Evolutionary conservation across 1,140 invertebrate genomes (phyloP), one percentile per base, ranked within the genome.

Genomic region (Formica exsecta): DNA sequence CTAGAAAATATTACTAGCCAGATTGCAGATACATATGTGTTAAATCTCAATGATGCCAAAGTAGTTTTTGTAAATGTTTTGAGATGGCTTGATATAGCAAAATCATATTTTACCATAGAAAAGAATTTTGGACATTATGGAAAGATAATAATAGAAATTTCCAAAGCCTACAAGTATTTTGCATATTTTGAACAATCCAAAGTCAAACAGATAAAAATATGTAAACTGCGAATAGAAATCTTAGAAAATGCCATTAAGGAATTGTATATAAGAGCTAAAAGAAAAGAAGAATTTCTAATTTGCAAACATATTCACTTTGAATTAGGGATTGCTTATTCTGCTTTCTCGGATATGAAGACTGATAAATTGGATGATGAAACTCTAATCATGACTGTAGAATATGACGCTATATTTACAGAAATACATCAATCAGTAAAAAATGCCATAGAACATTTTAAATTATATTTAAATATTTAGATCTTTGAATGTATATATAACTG

Each of bases 171-270:
- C 22, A 59, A 59, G 4, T 74, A 74, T 8, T 59, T 74, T 38
- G 54, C 32, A 38, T 36, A 4, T 38, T 74, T 22, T 59, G n/a
- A 59, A 32, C 54, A 38, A n/a, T 4, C 7, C 1, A 74, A 13
- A 38, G 5, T 22, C 19, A 59, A 38, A 16, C 51, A 16, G 29
- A 59, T 74, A 59, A 74, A 74, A 25, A 5, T 74, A 38, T 32
- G 41, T 38, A 74, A 74, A 74, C 71, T n/a, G 16, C 71, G 22
- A 74, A 7, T 59, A 22, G 51, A 38, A 9, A 36, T 4, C 8
- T 59, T 74, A 38, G 32, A 59, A 2, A 7, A 59, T 6, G 7
- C 48, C 8, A 19, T 22, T 51, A 16, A 68, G 5, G 25, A 68
- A 68, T 29, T 68, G n/a, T 1, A 22, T 66, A 7, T 0, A 66